Percentiles rank a stretch among this genome's conserved stretches.
Conservation (phyloP, 2,113 vertebrate genomes). For the Tupaia chinensis region DNA sequence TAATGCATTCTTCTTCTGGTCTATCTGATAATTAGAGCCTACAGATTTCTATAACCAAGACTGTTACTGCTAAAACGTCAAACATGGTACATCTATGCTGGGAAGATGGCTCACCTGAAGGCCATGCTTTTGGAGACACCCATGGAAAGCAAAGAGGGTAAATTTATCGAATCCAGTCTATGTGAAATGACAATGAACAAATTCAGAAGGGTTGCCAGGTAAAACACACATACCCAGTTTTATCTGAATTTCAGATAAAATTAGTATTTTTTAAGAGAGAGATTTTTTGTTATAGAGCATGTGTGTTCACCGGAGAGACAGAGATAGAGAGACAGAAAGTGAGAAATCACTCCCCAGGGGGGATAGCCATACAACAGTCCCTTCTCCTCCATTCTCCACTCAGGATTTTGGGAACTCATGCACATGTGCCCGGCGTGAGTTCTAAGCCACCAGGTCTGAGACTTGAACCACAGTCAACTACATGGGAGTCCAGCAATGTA, state of each 20-base stretch:
- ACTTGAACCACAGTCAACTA: no score
- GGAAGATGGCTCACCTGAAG: neutral
- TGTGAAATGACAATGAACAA: neutral
- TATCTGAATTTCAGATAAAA: constrained; percentile 46
- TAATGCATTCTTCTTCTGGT: neutral
- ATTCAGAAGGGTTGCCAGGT: neutral
- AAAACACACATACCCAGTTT: neutral
- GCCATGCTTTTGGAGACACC: neutral
- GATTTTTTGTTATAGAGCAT: no score
- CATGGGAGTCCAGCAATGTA: no score
- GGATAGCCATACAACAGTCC: no score
- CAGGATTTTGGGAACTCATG: no score
- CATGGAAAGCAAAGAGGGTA: neutral
- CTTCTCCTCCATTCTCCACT: no score
- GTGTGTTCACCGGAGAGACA: no score
- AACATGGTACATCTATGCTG: neutral
- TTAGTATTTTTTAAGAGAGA: neutral
- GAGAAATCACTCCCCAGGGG: no score
- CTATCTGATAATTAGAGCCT: neutral
- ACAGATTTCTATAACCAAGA: neutral
- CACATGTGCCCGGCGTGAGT: no score
- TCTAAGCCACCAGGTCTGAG: no score
- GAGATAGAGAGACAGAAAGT: no score
- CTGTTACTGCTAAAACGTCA: neutral
- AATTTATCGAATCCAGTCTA: neutral